Conservation (phyloP, 2,888 invertebrate genomes). For the Caenorhabditis virilis region DNA sequence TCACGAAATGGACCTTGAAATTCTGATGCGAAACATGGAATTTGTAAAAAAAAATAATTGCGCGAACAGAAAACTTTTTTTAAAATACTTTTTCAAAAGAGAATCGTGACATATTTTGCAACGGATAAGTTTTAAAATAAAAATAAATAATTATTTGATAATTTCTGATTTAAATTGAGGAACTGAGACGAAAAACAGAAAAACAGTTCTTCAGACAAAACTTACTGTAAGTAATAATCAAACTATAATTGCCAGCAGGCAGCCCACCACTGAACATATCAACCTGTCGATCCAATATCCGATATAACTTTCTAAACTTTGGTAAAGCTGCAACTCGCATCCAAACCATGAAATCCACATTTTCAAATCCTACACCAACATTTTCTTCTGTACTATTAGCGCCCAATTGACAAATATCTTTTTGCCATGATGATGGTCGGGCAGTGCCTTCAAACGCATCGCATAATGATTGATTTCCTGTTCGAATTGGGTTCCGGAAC, state of each 20-base stretch:
- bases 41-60: too few relatives aligned
- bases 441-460: conserved; percentile 66
- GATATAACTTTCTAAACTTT: conserved; percentile 86
- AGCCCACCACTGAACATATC: conserved; percentile 63
- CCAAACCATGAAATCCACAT: conserved; percentile 98
- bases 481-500: conserved; percentile 82
- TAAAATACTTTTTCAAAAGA: too few relatives aligned
- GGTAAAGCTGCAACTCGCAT: conserved; percentile 98
- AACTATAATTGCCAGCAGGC: conserved; percentile 73
- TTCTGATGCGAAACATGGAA: too few relatives aligned
- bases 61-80: too few relatives aligned
- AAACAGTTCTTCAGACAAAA: too few relatives aligned
- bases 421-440: conserved; percentile 84
- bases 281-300: conserved; percentile 79
- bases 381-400: conserved; percentile 10
- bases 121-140: too few relatives aligned
- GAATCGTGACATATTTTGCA: too few relatives aligned
- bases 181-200: too few relatives aligned
- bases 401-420: conserved; percentile 81
- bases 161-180: too few relatives aligned
- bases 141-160: too few relatives aligned
- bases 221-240: conserved; percentile 68
- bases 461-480: conserved; percentile 43
- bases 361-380: conserved; percentile 78
- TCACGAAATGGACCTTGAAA: too few relatives aligned